Percentiles rank a stretch among this genome's conserved stretches.
Evolutionary conservation across 2,888 invertebrate genomes (phyloP).

Genomic region (Allophyes oxyacanthae): DNA sequence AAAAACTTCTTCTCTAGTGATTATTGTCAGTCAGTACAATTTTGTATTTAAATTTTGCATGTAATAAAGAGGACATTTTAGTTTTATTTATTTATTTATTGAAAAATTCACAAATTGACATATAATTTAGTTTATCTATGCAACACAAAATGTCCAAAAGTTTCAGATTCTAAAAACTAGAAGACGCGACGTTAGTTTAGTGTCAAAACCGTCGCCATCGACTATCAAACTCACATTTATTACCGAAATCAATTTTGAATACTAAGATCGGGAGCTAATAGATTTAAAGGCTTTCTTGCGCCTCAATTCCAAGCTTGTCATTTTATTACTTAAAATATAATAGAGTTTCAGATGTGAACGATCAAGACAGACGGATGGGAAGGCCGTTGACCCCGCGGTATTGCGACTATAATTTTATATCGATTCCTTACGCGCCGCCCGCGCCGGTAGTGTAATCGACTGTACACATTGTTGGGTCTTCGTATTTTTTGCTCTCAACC

Average conservation of each 20-base stretch:
- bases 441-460: constrained; percentile 31
- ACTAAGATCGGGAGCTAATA: constrained; percentile 24
- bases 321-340: constrained; percentile 47
- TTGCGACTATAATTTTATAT: constrained; percentile 43
- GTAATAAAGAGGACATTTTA: no score
- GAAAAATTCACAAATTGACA: no score
- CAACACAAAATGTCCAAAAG: no score
- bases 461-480: constrained; percentile 22
- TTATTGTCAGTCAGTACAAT: no score
- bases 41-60: no score
- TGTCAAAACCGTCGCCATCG: constrained; percentile 2
- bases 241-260: constrained; percentile 30
- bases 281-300: constrained; percentile 22
- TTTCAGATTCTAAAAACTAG: not conserved
- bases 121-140: no score
- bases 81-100: no score
- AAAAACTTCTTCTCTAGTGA: no score
- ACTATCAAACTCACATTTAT: constrained; percentile 19
- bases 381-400: constrained; percentile 51
- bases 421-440: constrained; percentile 35
- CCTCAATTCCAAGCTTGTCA: constrained; percentile 33
- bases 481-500: constrained; percentile 11
- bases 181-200: not conserved
- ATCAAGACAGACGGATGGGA: constrained; percentile 24
- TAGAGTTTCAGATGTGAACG: constrained; percentile 50